Evolutionary conservation across 2,888 invertebrate species (phyloP).

Genomic region (Melinaea menophilus): DNA sequence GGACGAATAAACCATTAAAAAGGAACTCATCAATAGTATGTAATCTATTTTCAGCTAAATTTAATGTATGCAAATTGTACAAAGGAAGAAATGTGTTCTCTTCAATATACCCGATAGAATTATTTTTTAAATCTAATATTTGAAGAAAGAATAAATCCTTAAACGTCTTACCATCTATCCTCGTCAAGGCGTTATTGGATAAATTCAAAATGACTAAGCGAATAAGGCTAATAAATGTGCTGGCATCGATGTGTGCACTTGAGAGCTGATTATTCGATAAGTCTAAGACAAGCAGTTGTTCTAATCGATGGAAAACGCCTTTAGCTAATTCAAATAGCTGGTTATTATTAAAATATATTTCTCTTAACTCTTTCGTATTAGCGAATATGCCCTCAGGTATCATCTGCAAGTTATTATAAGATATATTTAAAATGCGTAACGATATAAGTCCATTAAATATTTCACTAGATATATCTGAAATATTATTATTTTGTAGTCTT

Average conservation of each 20-base stretch:
- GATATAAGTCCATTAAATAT: slow-evolving; percentile 88
- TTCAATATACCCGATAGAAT: slow-evolving; percentile 91
- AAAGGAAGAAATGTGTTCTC: slow-evolving; percentile 92
- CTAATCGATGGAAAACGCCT: slow-evolving; percentile 89
- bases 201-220: slow-evolving; percentile 91
- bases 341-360: slow-evolving; percentile 92
- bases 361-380: slow-evolving; percentile 88
- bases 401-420: slow-evolving; percentile 88
- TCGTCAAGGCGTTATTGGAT: slow-evolving; percentile 89
- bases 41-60: slow-evolving; percentile 91
- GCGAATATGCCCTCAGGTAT: slow-evolving; percentile 91
- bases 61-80: slow-evolving; percentile 92
- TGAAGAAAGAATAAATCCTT: slow-evolving; percentile 92
- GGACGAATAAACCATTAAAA: slow-evolving; percentile 89
- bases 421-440: slow-evolving; percentile 89
- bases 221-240: slow-evolving; percentile 90
- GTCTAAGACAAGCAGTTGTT: slow-evolving; percentile 91
- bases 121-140: slow-evolving; percentile 90
- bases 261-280: slow-evolving; percentile 91
- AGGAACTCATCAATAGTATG: slow-evolving; percentile 88
- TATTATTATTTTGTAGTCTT: slow-evolving; percentile 88
- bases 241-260: slow-evolving; percentile 90
- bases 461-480: slow-evolving; percentile 87
- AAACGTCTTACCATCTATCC: slow-evolving; percentile 90
- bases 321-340: slow-evolving; percentile 89